Conservation (phyloP, 2,113 vertebrate species). For the Strix aluco region DNA sequence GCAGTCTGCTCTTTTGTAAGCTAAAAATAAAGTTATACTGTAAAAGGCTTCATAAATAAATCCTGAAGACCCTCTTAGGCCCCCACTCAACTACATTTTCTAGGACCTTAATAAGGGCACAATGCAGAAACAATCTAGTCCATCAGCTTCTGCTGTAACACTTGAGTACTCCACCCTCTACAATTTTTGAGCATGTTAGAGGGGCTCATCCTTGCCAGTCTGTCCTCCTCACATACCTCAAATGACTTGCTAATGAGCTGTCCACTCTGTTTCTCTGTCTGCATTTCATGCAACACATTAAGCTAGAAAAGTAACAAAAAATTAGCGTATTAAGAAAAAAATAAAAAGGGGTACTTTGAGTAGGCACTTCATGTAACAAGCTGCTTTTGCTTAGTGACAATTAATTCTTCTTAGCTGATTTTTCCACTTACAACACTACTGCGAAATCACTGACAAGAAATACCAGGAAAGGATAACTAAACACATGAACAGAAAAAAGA, state of each 20-base stretch:
- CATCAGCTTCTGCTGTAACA: background rate
- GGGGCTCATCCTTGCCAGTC: background rate
- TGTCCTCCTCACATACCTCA: background rate
- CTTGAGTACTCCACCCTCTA: background rate
- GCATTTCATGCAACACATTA: background rate
- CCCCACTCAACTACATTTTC: background rate
- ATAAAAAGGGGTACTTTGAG: background rate
- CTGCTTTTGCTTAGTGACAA: background rate
- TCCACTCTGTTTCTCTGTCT: background rate
- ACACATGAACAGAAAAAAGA: background rate
- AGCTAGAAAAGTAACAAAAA: background rate
- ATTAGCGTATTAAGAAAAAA: background rate
- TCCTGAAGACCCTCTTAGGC: background rate
- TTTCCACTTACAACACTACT: background rate
- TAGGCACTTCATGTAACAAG: background rate
- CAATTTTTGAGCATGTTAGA: background rate
- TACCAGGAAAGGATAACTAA: background rate
- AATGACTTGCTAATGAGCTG: background rate
- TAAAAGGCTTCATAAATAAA: background rate
- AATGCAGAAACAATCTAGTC: background rate
- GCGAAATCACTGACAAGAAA: background rate
- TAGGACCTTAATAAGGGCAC: background rate
- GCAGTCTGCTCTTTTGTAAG: background rate
- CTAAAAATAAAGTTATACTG: background rate
- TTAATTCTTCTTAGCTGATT: background rate